A percentile compares a stretch with the other conserved stretches of the same genome.
These are phyloP conservation scores for Dinocampus coccinellae DNA, from an alignment of 2,888 invertebrate genomes.

Conservation along the genomic window DNA sequence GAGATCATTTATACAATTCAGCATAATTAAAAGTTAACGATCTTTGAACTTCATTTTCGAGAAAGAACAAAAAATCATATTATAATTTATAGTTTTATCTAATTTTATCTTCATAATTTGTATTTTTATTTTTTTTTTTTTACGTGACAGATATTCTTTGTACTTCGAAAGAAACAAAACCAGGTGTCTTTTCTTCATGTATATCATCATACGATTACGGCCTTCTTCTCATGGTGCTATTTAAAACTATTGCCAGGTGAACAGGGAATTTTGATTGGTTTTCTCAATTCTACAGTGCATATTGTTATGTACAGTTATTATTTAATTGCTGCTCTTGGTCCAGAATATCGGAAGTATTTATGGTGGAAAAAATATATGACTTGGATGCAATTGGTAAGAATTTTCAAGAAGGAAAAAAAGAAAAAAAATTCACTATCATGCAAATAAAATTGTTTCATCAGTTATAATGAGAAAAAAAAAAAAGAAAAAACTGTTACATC, in stretches of 20 bases:
- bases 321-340: slow-evolving; percentile 82
- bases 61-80: neutral
- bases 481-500: no score
- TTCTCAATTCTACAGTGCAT: slow-evolving; percentile 83
- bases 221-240: slow-evolving; percentile 69
- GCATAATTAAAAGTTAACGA: neutral
- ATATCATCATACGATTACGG: slow-evolving; percentile 72
- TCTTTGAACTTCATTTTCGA: slow-evolving; percentile 18
- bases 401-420: slow-evolving; percentile 6
- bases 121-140: neutral
- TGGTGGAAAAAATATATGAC: slow-evolving; percentile 92
- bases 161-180: slow-evolving; percentile 73
- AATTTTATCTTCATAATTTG: neutral
- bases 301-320: slow-evolving; percentile 88
- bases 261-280: slow-evolving; percentile 78
- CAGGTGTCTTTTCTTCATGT: slow-evolving; percentile 74
- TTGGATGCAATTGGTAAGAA: slow-evolving; percentile 79
- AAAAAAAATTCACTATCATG: neutral
- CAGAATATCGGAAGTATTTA: slow-evolving; percentile 79
- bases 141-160: slow-evolving; percentile 70
- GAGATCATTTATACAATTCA: neutral
- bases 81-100: neutral
- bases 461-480: no score
- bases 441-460: slow-evolving; percentile 1
- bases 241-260: slow-evolving; percentile 74